Evolutionary conservation across 2,113 vertebrate species (phyloP).

Genomic region (Melierax canorus): DNA sequence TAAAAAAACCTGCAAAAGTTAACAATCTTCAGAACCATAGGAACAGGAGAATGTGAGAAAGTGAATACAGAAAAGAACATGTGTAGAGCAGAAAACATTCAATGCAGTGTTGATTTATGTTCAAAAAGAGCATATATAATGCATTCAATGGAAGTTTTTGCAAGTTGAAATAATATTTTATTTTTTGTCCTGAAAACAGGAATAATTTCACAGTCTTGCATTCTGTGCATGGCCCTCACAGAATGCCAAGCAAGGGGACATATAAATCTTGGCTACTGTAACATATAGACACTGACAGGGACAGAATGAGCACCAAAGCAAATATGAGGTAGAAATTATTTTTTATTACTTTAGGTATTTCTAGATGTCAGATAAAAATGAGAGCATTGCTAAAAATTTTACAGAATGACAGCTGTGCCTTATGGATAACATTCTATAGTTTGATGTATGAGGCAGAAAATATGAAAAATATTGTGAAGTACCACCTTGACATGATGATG

Average conservation of each 20-base stretch:
- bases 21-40: background rate
- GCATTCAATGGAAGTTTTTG: background rate
- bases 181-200: background rate
- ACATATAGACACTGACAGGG: conserved; percentile 68
- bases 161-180: background rate
- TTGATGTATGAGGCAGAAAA: conserved; percentile 81
- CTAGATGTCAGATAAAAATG: conserved; percentile 81
- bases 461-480: conserved; percentile 78
- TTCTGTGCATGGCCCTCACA: background rate
- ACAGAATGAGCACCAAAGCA: conserved; percentile 76
- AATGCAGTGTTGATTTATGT: background rate
- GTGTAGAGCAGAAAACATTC: background rate
- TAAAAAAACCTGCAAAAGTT: background rate
- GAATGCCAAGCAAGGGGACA: conserved; percentile 34
- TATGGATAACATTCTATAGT: conserved; percentile 71
- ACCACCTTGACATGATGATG: conserved; percentile 73
- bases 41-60: background rate
- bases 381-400: conserved; percentile 79
- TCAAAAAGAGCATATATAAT: background rate
- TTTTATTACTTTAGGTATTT: conserved; percentile 81
- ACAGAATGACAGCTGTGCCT: conserved; percentile 74
- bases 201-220: background rate
- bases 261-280: conserved; percentile 65
- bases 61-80: background rate
- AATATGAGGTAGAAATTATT: conserved; percentile 76